phyloP scores from a whole-genome alignment of 2,888 invertebrate species.

The Ormyrus rosae region DNA sequence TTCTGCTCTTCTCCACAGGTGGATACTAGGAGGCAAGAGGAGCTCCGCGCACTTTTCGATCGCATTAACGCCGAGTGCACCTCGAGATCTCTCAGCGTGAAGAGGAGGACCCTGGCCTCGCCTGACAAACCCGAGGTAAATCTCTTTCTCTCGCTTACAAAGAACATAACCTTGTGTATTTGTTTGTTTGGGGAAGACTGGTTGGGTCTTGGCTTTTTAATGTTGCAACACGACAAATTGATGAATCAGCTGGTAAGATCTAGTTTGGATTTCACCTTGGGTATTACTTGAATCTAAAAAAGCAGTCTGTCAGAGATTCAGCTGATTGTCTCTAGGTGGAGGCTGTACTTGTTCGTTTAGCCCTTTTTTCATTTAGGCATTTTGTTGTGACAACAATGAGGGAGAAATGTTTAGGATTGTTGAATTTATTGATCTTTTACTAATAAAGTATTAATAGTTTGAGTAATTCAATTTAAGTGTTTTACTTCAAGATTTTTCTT shows the following conservation, averaged over 20 bases:
- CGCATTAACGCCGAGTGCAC: conserved; percentile 64
- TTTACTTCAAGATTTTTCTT: too few relatives aligned
- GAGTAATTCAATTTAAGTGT: too few relatives aligned
- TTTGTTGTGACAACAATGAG: too few relatives aligned
- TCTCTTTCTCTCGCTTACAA: neutral
- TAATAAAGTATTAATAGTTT: too few relatives aligned
- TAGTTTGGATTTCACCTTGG: neutral
- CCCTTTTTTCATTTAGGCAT: neutral
- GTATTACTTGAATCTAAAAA: conserved; percentile 3
- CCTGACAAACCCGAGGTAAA: conserved; percentile 26
- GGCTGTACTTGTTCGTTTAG: too few relatives aligned
- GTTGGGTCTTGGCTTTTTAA: neutral
- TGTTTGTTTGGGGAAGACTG: conserved; percentile 23
- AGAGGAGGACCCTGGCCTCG: conserved; percentile 16
- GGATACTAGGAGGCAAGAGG: conserved; percentile 60
- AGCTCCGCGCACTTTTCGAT: conserved; percentile 63
- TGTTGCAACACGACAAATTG: neutral
- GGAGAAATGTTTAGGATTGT: too few relatives aligned
- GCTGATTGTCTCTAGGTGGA: too few relatives aligned
- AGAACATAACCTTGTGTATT: conserved; percentile 41
- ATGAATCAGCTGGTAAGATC: conserved; percentile 25
- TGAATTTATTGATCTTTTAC: too few relatives aligned
- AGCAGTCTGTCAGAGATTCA: neutral
- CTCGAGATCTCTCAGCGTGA: conserved; percentile 32
- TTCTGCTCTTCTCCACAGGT: conserved; percentile 57